phyloP scores from a whole-genome alignment of 2,888 invertebrate species.

The Tortricodes alternella region DNA sequence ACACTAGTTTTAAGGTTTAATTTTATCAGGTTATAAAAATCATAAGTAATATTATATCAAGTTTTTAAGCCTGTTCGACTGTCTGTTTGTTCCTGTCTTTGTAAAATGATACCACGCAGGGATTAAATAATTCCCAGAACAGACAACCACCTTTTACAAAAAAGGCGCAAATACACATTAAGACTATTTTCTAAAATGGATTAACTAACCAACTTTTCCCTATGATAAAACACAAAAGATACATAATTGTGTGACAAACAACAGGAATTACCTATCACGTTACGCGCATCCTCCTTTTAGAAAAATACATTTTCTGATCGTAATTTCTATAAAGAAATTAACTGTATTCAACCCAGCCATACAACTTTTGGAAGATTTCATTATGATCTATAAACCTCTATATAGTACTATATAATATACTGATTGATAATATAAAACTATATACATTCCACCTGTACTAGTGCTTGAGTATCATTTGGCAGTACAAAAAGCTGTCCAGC shows the following conservation, averaged over 20 bases:
- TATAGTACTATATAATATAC: constrained; percentile 20
- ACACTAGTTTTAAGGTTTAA: too few relatives aligned
- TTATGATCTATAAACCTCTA: constrained; percentile 21
- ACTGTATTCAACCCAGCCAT: constrained; percentile 1
- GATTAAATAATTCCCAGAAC: too few relatives aligned
- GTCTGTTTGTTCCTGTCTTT: too few relatives aligned
- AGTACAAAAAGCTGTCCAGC: constrained; percentile 76
- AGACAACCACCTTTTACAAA: too few relatives aligned
- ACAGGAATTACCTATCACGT: not conserved
- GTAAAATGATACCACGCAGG: too few relatives aligned
- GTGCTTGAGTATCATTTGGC: constrained; percentile 75
- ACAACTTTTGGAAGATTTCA: constrained; percentile 20
- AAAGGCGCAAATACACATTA: too few relatives aligned
- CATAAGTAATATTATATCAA: too few relatives aligned
- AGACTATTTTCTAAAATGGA: too few relatives aligned
- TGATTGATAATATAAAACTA: constrained; percentile 19
- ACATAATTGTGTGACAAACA: not conserved
- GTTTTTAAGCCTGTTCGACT: too few relatives aligned
- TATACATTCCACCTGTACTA: constrained; percentile 46
- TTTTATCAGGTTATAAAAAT: too few relatives aligned
- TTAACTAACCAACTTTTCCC: too few relatives aligned
- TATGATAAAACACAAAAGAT: not conserved
- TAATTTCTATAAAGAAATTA: constrained; percentile 9
- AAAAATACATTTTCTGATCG: constrained; percentile 13
- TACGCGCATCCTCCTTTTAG: not conserved